Evolutionary conservation across 2,888 invertebrate genomes (phyloP).

Genomic region (Blomia tropicalis): DNA sequence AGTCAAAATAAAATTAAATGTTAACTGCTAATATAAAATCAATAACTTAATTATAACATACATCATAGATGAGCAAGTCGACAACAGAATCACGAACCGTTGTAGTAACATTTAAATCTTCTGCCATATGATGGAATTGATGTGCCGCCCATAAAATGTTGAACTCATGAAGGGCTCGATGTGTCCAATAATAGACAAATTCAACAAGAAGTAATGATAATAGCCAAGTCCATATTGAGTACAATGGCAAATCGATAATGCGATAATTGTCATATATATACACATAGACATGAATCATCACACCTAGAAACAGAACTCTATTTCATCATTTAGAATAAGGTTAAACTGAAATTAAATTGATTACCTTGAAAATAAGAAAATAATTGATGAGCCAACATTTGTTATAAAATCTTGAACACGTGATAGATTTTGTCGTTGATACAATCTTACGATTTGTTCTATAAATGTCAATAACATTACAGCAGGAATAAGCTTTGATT

Average conservation of each 20-base stretch:
- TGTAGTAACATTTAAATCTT: conserved; percentile 71
- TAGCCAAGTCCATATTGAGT: conserved; percentile 18
- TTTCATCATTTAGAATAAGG: background rate
- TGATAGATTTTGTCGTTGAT: conserved; percentile 13
- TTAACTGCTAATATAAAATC: background rate
- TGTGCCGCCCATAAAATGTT: conserved; percentile 76
- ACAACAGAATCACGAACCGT: conserved; percentile 62
- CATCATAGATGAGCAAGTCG: conserved; percentile 64
- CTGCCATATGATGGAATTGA: conserved; percentile 77
- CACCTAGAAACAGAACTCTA: conserved; percentile 8
- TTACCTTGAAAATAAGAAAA: conserved; percentile 9
- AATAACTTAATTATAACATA: conserved; percentile 40
- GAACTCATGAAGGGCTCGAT: conserved; percentile 39
- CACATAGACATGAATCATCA: background rate
- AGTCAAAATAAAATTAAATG: background rate
- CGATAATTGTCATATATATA: conserved; percentile 11
- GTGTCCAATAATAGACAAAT: conserved; percentile 21
- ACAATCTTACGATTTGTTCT: conserved; percentile 8
- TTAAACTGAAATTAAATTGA: background rate
- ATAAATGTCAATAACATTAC: background rate
- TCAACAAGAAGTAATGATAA: conserved; percentile 9
- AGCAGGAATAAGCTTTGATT: background rate
- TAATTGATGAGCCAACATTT: conserved; percentile 11
- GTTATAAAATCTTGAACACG: conserved; percentile 11
- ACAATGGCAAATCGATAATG: conserved; percentile 17